Percentiles rank a stretch among this genome's conserved stretches.
Evolutionary conservation across 2,113 vertebrate genomes (phyloP).

Genomic region (Elanus axillaris): DNA sequence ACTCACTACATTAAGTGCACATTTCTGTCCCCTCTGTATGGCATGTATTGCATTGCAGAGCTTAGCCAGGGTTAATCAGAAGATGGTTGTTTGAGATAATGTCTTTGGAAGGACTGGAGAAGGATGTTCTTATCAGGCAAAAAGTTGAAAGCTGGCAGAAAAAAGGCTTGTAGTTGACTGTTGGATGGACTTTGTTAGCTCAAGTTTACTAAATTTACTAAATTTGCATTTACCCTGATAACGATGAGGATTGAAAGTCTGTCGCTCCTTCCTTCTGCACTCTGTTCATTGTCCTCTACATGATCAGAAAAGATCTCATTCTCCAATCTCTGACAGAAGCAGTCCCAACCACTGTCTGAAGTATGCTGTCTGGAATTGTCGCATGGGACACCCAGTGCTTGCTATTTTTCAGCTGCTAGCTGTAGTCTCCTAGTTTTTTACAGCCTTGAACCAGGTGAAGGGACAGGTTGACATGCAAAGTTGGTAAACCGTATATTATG

Average conservation of each 20-base stretch:
- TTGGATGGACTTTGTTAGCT: not conserved
- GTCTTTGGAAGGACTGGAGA: not conserved
- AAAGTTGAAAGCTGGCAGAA: not conserved
- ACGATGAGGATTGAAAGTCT: not conserved
- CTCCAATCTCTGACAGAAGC: not conserved
- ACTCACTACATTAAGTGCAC: fast-evolving
- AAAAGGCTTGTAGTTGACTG: not conserved
- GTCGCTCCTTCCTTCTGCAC: not conserved
- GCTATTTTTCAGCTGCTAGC: not conserved
- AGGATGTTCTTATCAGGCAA: not conserved
- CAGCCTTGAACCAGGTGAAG: not conserved
- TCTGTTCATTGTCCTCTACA: fast-evolving
- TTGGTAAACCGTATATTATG: not conserved
- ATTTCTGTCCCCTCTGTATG: not conserved
- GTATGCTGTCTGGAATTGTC: not conserved
- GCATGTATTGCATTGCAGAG: not conserved
- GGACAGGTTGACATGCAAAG: not conserved
- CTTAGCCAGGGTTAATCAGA: not conserved
- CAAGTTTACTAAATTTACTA: not conserved
- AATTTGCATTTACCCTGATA: not conserved
- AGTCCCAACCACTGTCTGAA: not conserved
- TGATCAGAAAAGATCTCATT: not conserved
- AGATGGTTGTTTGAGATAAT: not conserved
- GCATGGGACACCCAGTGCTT: not conserved
- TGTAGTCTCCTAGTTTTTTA: not conserved